Evolutionary conservation across 2,797 vertebrate species (phyloP).

Genomic region (Fistularia tabacaria): DNA sequence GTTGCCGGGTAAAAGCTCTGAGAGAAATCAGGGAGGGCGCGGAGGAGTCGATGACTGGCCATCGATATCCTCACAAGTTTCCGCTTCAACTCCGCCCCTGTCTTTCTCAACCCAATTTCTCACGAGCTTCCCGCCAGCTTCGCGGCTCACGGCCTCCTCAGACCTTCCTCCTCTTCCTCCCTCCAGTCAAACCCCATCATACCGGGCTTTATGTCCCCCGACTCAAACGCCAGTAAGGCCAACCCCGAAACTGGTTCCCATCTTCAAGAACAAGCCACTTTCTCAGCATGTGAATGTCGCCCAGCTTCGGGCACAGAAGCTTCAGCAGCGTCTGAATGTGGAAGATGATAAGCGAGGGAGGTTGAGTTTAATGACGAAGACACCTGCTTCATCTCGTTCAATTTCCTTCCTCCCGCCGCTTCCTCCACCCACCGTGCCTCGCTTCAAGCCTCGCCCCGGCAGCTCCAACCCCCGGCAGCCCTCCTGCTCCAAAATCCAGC

Average conservation of each 20-base stretch:
- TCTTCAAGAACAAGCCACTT: slow-evolving; percentile 58
- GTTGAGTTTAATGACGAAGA: slow-evolving; percentile 1
- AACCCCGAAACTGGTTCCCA: slow-evolving; percentile 55
- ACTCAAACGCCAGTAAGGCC: not conserved
- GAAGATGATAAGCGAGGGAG: slow-evolving; percentile 6
- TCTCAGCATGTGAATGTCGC: slow-evolving; percentile 30
- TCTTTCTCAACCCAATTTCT: not conserved
- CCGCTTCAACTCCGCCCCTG: not conserved
- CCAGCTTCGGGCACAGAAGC: slow-evolving; percentile 42
- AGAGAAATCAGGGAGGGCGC: not conserved
- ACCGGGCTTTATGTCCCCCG: no score
- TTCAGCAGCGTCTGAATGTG: slow-evolving; percentile 18
- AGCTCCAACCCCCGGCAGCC: not conserved
- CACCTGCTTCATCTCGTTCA: not conserved
- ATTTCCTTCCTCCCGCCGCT: not conserved
- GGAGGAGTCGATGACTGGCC: not conserved
- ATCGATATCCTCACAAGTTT: not conserved
- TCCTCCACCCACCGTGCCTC: slow-evolving; percentile 7
- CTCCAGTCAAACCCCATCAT: not conserved
- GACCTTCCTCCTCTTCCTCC: not conserved
- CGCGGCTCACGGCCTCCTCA: not conserved
- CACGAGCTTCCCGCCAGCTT: not conserved
- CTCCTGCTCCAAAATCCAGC: not conserved
- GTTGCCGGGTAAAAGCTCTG: slow-evolving; percentile 3
- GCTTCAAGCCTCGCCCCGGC: slow-evolving; percentile 1